Evolutionary conservation across 2,797 vertebrate species (phyloP).

Genomic region (Crypturellus tataupa): DNA sequence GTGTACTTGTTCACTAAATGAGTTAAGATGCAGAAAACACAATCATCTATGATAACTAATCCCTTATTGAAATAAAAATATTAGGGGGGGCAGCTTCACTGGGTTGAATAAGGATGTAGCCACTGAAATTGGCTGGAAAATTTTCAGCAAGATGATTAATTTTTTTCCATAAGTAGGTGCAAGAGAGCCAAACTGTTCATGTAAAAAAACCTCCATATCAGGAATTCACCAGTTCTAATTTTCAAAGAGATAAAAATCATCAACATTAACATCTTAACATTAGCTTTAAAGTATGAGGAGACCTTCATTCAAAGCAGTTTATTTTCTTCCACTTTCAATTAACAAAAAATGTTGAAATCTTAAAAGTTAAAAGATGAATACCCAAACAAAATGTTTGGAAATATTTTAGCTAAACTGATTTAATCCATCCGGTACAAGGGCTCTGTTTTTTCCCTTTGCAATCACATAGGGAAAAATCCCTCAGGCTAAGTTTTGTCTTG

Average conservation of each 20-base stretch:
- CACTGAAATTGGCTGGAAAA: background rate
- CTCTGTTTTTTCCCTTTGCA: background rate
- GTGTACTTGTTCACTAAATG: background rate
- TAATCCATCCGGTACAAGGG: background rate
- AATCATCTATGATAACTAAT: background rate
- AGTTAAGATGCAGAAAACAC: background rate
- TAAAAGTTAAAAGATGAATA: background rate
- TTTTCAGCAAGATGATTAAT: background rate
- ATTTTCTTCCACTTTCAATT: background rate
- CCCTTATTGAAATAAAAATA: background rate
- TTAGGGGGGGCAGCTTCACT: background rate
- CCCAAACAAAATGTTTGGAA: background rate
- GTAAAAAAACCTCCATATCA: background rate
- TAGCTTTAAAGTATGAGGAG: background rate
- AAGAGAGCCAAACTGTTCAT: background rate
- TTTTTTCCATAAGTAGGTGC: background rate
- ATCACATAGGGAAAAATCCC: background rate
- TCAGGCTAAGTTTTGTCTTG: background rate
- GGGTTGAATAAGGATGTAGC: background rate
- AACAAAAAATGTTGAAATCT: background rate
- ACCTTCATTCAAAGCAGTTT: background rate
- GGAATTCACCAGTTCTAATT: background rate
- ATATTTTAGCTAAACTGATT: background rate
- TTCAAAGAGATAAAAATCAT: background rate
- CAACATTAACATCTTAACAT: too few relatives aligned